Conservation (phyloP, 2,888 invertebrate species). For the Acrocyrtus sp. region DNA sequence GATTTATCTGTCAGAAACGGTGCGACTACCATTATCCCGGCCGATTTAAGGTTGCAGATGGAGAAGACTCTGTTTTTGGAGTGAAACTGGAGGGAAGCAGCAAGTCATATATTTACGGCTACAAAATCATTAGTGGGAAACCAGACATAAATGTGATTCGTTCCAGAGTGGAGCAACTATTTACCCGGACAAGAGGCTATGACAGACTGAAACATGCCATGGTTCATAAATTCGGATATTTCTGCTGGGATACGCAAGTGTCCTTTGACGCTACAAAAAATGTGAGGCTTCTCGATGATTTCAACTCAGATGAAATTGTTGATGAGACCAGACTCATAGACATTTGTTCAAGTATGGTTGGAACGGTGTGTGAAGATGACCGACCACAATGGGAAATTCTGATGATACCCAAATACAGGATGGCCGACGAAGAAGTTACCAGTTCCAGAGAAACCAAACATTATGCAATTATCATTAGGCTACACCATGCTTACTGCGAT, state of each 20-base stretch:
- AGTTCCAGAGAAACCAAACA: conserved; percentile 10
- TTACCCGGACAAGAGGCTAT: conserved; percentile 40
- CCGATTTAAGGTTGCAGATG: conserved; percentile 32
- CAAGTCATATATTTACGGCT: conserved; percentile 53
- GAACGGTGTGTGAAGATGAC: conserved; percentile 9
- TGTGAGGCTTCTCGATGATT: conserved; percentile 45
- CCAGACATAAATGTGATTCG: conserved; percentile 42
- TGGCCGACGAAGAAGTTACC: conserved; percentile 8
- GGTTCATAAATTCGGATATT: conserved; percentile 49
- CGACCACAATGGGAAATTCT: conserved; percentile 59
- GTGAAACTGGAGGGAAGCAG: conserved; percentile 48
- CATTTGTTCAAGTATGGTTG: conserved; percentile 37
- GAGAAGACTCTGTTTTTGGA: conserved; percentile 57
- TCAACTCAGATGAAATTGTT: conserved; percentile 32
- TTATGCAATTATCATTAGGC: conserved; percentile 52
- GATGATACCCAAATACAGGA: conserved; percentile 50
- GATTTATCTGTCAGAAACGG: conserved; percentile 8
- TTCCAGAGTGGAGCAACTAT: conserved; percentile 26
- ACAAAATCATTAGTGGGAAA: conserved; percentile 54
- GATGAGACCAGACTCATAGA: conserved; percentile 47
- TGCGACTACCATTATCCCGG: conserved; percentile 32
- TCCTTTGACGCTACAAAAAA: conserved; percentile 49
- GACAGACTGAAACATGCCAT: conserved; percentile 47
- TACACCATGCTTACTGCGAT: conserved; percentile 59
- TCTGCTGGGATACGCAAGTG: conserved; percentile 54